Conservation (phyloP, 2,797 vertebrate genomes). For the Gallirallus australis region DNA sequence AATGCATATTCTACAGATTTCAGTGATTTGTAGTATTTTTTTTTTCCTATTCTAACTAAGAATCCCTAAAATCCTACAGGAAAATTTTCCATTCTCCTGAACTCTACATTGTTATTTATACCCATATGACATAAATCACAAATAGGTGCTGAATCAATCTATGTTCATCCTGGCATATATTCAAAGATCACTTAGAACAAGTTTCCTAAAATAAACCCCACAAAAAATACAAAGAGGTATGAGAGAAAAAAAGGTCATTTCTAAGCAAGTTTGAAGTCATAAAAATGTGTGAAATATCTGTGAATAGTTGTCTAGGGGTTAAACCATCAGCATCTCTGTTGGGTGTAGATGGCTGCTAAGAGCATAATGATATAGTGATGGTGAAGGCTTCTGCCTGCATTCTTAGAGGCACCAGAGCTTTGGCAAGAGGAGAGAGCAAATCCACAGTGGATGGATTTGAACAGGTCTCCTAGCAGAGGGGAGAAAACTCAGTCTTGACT, state of each 20-base stretch:
- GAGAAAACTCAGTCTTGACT: not conserved
- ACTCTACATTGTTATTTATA: not conserved
- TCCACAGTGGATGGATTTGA: not conserved
- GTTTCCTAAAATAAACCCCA: not conserved
- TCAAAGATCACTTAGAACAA: not conserved
- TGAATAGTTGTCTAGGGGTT: not conserved
- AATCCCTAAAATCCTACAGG: not conserved
- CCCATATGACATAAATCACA: not conserved
- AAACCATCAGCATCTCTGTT: rapidly evolving
- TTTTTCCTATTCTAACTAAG: not conserved
- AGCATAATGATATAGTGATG: not conserved
- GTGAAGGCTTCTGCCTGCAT: not conserved
- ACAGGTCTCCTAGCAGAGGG: not conserved
- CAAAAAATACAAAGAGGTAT: not conserved
- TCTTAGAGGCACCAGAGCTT: not conserved
- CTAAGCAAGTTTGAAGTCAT: not conserved
- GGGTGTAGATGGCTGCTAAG: not conserved
- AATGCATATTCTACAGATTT: not conserved
- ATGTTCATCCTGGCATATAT: not conserved
- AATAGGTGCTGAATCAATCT: not conserved
- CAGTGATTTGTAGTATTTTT: not conserved
- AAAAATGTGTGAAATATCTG: not conserved
- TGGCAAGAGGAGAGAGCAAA: not conserved
- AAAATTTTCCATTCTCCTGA: not conserved
- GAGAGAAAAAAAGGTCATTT: not conserved